Conservation (phyloP, 92 coral and sea anemone species). For the Scolanthus callimorphus region DNA sequence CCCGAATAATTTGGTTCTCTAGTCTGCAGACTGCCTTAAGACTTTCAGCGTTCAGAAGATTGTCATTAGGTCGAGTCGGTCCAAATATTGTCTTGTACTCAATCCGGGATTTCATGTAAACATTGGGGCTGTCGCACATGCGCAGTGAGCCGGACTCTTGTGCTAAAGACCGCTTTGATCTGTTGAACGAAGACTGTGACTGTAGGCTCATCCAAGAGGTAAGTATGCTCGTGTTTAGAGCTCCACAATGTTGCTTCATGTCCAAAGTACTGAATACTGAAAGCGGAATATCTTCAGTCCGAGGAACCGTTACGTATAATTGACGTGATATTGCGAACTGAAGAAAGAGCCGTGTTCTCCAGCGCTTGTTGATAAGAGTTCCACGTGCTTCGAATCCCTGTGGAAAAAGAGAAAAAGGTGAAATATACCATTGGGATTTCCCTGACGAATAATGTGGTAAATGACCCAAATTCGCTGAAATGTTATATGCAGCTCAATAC, state of each 20-base stretch:
- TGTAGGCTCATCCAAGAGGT: background rate
- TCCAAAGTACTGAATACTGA: background rate
- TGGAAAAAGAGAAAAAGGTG: conserved; percentile 7
- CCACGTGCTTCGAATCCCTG: conserved; percentile 99
- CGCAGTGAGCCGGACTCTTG: conserved; percentile 1
- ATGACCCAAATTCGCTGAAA: no score
- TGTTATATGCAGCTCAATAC: no score
- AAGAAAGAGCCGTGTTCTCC: conserved; percentile 78
- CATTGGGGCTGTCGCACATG: conserved; percentile 85
- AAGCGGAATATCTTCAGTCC: background rate
- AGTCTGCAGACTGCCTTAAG: conserved; percentile 84
- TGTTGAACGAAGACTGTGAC: background rate
- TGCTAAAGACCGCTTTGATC: background rate
- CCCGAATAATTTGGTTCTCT: conserved; percentile 69
- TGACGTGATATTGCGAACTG: conserved; percentile 36
- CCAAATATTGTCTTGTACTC: conserved; percentile 71
- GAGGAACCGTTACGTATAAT: conserved; percentile 43
- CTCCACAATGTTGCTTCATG: conserved; percentile 1
- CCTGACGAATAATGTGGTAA: no score
- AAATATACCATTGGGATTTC: no score
- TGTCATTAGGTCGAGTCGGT: conserved; percentile 24
- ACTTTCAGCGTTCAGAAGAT: conserved; percentile 64
- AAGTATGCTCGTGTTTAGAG: conserved; percentile 6
- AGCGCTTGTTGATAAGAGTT: conserved; percentile 79
- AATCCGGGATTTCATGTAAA: conserved; percentile 63